A percentile compares a stretch with the other conserved stretches of the same genome.
Evolutionary conservation across 2,888 invertebrate genomes (phyloP).

Genomic region (Anthophora plumipes): DNA sequence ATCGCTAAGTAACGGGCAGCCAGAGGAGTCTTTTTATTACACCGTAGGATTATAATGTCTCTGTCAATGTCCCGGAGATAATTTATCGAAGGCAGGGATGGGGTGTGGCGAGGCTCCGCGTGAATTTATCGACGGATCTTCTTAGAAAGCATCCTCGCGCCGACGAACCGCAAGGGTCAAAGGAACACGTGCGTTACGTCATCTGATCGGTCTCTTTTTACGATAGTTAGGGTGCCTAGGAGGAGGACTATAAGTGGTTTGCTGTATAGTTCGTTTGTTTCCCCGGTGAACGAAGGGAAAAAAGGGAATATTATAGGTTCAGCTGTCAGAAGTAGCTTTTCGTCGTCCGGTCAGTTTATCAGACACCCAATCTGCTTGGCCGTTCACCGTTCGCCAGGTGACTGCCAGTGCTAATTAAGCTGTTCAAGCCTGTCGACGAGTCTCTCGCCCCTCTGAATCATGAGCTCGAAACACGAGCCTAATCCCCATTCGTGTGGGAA

Average conservation of each 20-base stretch:
- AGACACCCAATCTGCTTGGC: not conserved
- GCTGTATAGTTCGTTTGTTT: not conserved
- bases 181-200: conserved; percentile 74
- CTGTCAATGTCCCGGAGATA: conserved; percentile 77
- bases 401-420: conserved; percentile 13
- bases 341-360: not conserved
- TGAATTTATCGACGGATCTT: conserved; percentile 76
- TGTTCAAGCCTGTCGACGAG: conserved; percentile 11
- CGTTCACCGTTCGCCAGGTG: conserved; percentile 13
- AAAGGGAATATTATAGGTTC: not conserved
- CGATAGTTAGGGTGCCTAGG: not conserved
- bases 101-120: conserved; percentile 60
- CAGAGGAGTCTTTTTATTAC: conserved; percentile 66
- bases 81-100: conserved; percentile 74
- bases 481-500: conserved; percentile 10
- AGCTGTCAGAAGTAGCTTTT: not conserved
- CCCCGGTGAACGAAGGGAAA: not conserved
- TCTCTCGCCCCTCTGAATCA: not conserved
- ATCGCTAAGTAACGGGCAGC: conserved; percentile 71
- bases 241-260: not conserved
- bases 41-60: conserved; percentile 79
- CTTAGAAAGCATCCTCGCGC: conserved; percentile 66
- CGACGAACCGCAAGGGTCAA: conserved; percentile 70
- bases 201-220: conserved; percentile 19
- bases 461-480: conserved; percentile 9